Base-by-base conservation (phyloP, 1,140 invertebrate species). In the Drosophila malerkotliana region DNA sequence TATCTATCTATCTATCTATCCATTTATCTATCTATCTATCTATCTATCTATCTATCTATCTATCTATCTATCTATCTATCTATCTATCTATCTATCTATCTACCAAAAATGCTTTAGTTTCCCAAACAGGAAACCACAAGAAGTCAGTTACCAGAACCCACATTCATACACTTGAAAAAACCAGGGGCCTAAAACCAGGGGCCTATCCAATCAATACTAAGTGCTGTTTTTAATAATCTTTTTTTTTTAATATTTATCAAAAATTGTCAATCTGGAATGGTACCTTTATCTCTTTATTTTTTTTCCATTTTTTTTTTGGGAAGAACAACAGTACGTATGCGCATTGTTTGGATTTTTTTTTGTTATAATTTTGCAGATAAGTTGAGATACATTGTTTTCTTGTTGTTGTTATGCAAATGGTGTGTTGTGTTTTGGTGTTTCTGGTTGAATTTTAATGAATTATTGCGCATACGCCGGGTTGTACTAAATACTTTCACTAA, bases 391-490 rank as follows among this genome's bases (percentile, higher is more conserved):
- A 84, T 79, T 79, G 71, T 79, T 78, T 58, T 47, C 39, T 63
- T 45, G 18, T 18, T 18, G 18, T 18, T 18, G 37, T 32, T 83
- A 83, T 83, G 79, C 79, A 83, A 83, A 83, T 83, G 76, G 18
- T 1, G 18, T 1, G 18, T 18, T 18, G 18, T 18, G 18, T 18
- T 18, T 18, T 1, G 15, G 15, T 18, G 18, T 18, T 18, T 18
- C 18, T 18, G 53, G 26, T 76, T 79, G 77, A 79, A 79, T 80
- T 80, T 80, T 74, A 75, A 75, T 80, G 79, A 79, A 75, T 71
- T 71, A 71, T 79, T 79, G 76, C 77, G 77, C 77, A 79, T 79
- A 79, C 77, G 74, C 74, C 68, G 55, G 14, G 47, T 58, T 37
- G 47, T 59, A 58, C 21, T 21, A 21, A 21, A 21, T 0, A 21